Percentiles rank a stretch among this genome's conserved stretches.
Conservation (phyloP, 2,113 vertebrate genomes). For the Oxyura jamaicensis region DNA sequence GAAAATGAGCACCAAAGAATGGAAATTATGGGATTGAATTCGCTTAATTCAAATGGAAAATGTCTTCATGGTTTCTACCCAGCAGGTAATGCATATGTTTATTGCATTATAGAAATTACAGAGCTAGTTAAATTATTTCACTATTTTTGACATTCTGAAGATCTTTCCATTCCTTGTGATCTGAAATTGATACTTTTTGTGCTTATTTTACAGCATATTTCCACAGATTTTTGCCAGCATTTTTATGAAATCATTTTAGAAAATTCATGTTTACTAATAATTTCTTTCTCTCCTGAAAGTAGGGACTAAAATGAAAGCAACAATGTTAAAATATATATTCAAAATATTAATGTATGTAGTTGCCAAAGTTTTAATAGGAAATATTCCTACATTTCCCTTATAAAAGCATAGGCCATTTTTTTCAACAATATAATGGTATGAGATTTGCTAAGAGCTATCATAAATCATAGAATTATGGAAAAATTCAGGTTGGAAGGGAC, state of each 20-base stretch:
- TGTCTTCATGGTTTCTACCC: slow-evolving; percentile 64
- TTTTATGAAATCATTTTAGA: slow-evolving; percentile 30
- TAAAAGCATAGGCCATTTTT: slow-evolving; percentile 12
- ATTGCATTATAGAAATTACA: slow-evolving; percentile 68
- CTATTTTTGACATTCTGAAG: slow-evolving; percentile 63
- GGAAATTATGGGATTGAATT: slow-evolving; percentile 69
- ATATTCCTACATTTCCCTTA: slow-evolving; percentile 4
- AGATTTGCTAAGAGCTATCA: slow-evolving; percentile 29
- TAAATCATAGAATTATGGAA: slow-evolving; percentile 48
- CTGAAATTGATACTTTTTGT: slow-evolving; percentile 60
- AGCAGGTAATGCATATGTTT: slow-evolving; percentile 66
- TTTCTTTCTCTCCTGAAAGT: not conserved
- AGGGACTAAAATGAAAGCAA: not conserved
- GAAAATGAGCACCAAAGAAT: slow-evolving; percentile 63
- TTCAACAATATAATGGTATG: slow-evolving; percentile 17
- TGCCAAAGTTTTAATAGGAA: slow-evolving; percentile 8
- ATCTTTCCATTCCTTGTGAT: slow-evolving; percentile 66
- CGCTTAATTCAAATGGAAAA: slow-evolving; percentile 60
- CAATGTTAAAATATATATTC: not conserved
- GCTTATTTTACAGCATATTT: slow-evolving; percentile 35
- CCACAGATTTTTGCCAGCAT: slow-evolving; percentile 45
- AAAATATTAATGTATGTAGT: not conserved
- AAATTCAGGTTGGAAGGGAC: not conserved
- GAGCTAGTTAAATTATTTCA: slow-evolving; percentile 68
- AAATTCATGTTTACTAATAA: slow-evolving; percentile 58